Evolutionary conservation across 2,797 vertebrate genomes (phyloP).

Genomic region (Notoglanidium macrostoma): DNA sequence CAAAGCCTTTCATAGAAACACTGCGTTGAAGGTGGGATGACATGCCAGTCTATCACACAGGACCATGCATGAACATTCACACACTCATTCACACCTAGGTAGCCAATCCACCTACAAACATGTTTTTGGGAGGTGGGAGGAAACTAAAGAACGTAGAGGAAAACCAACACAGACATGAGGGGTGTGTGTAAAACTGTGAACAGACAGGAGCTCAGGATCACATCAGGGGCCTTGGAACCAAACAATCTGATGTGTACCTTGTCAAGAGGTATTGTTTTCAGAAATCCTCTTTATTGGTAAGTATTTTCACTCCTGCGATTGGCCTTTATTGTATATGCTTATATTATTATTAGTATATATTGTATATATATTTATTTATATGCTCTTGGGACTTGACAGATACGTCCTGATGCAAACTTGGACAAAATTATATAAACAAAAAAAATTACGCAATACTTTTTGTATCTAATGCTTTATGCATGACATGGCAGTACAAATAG

Average conservation of each 20-base stretch:
- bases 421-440: background rate
- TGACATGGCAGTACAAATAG: background rate
- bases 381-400: background rate
- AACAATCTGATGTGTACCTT: background rate
- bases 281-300: background rate
- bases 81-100: background rate
- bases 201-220: background rate
- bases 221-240: background rate
- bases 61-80: background rate
- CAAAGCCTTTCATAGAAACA: background rate
- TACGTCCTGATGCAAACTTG: background rate
- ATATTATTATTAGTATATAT: too few relatives aligned
- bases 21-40: background rate
- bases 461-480: background rate
- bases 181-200: background rate
- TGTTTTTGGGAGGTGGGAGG: background rate
- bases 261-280: background rate
- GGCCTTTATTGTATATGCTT: background rate
- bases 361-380: background rate
- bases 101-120: background rate
- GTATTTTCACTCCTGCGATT: too few relatives aligned
- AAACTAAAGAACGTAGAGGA: background rate
- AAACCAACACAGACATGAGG: background rate
- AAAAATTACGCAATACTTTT: background rate
- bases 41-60: background rate